Conservation (phyloP, 2,797 vertebrate genomes). For the Carduelis carduelis region DNA sequence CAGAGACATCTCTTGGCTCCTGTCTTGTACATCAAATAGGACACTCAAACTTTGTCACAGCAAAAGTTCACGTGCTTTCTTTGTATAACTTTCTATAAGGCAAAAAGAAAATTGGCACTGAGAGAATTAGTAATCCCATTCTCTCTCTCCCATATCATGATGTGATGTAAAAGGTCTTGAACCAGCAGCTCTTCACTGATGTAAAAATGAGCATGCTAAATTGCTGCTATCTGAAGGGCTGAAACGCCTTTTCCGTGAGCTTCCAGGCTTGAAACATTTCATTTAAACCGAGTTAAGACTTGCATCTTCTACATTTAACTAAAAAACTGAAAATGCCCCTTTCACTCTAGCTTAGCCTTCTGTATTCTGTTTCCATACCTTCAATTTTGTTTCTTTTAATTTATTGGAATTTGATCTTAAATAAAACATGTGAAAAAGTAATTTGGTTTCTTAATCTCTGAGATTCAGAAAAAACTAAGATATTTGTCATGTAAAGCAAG, state of each 20-base stretch:
- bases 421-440: background rate
- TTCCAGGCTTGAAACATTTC: background rate
- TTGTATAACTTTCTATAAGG: background rate
- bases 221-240: background rate
- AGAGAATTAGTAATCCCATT: background rate
- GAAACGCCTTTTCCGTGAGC: background rate
- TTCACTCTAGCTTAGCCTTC: background rate
- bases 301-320: background rate
- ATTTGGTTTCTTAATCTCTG: background rate
- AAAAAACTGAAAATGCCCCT: background rate
- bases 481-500: background rate
- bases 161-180: background rate
- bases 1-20: background rate
- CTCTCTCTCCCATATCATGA: background rate
- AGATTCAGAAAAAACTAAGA: background rate
- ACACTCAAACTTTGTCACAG: background rate
- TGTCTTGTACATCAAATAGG: background rate
- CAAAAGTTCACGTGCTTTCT: background rate
- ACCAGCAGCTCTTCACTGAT: background rate
- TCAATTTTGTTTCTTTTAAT: background rate
- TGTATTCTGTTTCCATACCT: background rate
- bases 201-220: background rate
- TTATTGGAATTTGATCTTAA: background rate
- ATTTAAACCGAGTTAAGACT: background rate
- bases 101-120: background rate